Evolutionary conservation across 2,888 invertebrate species (phyloP).

Genomic region (Meteorus cinctellus): DNA sequence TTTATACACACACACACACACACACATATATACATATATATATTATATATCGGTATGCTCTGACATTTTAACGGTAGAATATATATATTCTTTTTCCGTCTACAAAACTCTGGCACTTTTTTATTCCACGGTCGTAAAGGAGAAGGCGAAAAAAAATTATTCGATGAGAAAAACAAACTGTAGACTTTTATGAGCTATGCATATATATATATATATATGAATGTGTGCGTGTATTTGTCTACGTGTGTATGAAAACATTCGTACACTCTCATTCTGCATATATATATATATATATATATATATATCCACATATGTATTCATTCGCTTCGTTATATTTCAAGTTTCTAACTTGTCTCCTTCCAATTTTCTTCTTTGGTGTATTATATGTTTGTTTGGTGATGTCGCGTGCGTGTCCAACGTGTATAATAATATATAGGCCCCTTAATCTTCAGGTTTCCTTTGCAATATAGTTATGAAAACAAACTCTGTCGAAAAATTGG

Average conservation of each 20-base stretch:
- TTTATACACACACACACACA: not conserved
- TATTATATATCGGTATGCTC: not conserved
- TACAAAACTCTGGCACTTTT: slow-evolving; percentile 18
- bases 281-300: not conserved
- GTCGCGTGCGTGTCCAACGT: slow-evolving; percentile 23
- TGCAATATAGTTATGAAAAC: slow-evolving; percentile 10
- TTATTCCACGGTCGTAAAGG: slow-evolving; percentile 5
- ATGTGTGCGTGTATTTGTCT: not conserved
- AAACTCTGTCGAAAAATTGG: slow-evolving; percentile 22
- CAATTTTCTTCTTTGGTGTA: slow-evolving; percentile 12
- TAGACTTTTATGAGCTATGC: slow-evolving; percentile 32
- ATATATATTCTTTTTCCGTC: slow-evolving; percentile 21
- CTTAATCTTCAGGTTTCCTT: not conserved
- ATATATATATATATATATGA: not conserved
- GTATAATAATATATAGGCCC: slow-evolving; percentile 10
- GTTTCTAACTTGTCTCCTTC: not conserved
- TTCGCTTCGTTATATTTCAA: not conserved
- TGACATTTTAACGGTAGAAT: slow-evolving; percentile 19
- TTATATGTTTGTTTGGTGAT: slow-evolving; percentile 28
- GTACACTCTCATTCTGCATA: not conserved
- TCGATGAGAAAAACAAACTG: slow-evolving; percentile 33
- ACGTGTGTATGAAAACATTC: slow-evolving; percentile 1
- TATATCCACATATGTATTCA: not conserved
- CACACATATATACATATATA: not conserved
- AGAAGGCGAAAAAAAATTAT: slow-evolving; percentile 5